Evolutionary conservation across 2,888 invertebrate genomes (phyloP).

Genomic region (Bruchidius siliquastri): DNA sequence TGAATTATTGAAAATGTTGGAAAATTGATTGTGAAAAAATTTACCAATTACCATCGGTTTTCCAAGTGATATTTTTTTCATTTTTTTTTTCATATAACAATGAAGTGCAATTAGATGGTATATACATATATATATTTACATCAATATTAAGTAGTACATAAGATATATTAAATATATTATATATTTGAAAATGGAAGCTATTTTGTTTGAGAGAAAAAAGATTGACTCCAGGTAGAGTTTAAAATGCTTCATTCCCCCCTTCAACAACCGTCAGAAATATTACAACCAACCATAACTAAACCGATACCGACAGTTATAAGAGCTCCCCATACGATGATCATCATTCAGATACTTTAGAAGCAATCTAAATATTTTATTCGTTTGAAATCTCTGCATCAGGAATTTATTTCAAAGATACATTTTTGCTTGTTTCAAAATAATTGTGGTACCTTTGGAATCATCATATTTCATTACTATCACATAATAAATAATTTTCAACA

Average conservation of each 20-base stretch:
- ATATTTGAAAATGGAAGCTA: constrained; percentile 53
- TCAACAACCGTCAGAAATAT: constrained; percentile 48
- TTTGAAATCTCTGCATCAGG: no score
- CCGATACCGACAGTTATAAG: constrained; percentile 55
- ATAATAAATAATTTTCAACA: no score
- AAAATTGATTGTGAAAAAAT: constrained; percentile 25
- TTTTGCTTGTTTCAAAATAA: no score
- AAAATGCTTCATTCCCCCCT: constrained; percentile 43
- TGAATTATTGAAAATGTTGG: constrained; percentile 31
- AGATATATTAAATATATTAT: constrained; percentile 51
- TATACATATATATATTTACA: constrained; percentile 56
- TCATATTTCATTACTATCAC: no score
- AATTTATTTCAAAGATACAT: no score
- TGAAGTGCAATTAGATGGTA: constrained; percentile 62
- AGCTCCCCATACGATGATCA: background rate
- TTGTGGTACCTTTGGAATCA: no score
- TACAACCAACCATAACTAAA: constrained; percentile 51
- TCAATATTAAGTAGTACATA: constrained; percentile 51
- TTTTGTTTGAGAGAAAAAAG: constrained; percentile 64
- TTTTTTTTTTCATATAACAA: constrained; percentile 50
- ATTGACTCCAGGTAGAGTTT: constrained; percentile 55
- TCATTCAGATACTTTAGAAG: background rate
- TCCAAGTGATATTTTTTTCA: constrained; percentile 31
- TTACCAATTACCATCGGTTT: constrained; percentile 20
- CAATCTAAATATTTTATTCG: no score